Percentiles rank a stretch among this genome's conserved stretches.
These are phyloP conservation scores for Sclerodermus sp. DNA, from an alignment of 2,888 invertebrate species.

Conservation along the genomic window DNA sequence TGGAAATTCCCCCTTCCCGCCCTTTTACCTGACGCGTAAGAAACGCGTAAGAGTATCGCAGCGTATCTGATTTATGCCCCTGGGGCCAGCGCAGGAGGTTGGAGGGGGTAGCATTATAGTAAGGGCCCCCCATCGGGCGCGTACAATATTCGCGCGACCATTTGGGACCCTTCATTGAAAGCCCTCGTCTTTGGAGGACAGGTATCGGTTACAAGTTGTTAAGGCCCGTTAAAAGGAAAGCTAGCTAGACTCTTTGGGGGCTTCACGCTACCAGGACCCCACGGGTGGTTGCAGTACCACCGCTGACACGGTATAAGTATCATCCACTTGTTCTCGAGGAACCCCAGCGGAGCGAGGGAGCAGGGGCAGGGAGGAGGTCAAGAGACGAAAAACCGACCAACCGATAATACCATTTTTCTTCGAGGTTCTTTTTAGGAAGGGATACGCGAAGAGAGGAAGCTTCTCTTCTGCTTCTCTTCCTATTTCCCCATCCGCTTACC, in stretches of 20 bases:
- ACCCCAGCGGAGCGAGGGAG: too few species aligned
- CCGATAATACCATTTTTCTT: too few species aligned
- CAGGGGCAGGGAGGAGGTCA: too few species aligned
- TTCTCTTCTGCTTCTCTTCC: too few species aligned
- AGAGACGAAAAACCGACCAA: too few species aligned
- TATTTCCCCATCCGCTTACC: too few species aligned
- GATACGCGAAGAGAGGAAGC: too few species aligned
- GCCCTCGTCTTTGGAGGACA: slow-evolving; percentile 22
- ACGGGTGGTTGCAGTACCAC: too few species aligned
- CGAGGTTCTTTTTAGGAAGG: too few species aligned
- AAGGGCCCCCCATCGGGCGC: slow-evolving; percentile 11
- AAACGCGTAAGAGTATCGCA: slow-evolving; percentile 6
- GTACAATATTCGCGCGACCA: slow-evolving; percentile 28
- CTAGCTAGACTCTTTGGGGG: slow-evolving; percentile 5
- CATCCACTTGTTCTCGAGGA: slow-evolving; percentile 14
- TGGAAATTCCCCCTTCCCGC: slow-evolving; percentile 16
- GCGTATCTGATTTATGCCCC: slow-evolving; percentile 28
- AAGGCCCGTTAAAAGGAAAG: slow-evolving; percentile 33
- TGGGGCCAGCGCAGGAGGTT: background rate
- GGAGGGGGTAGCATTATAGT: too few species aligned
- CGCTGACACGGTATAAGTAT: slow-evolving; percentile 10
- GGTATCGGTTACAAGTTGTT: slow-evolving; percentile 51
- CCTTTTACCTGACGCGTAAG: slow-evolving; percentile 26
- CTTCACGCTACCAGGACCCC: too few species aligned
- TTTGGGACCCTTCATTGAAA: slow-evolving; percentile 27